phyloP scores from a whole-genome alignment of 2,797 vertebrate genomes.

The Orestias chungarensis region DNA sequence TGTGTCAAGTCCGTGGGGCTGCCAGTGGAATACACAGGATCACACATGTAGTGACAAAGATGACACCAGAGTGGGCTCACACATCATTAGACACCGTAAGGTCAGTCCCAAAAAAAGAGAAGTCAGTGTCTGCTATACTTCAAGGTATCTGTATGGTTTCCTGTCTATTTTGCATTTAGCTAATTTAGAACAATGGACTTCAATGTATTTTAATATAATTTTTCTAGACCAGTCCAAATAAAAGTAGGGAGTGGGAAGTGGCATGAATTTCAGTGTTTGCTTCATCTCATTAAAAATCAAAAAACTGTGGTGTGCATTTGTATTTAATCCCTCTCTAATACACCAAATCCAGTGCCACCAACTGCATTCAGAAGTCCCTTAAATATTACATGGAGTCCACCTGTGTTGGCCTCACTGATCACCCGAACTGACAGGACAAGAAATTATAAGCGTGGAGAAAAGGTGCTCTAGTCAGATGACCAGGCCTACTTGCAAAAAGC shows the following conservation, averaged over 20 bases:
- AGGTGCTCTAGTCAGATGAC: neutral
- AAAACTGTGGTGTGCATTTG: neutral
- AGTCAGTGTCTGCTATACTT: neutral
- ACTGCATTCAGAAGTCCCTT: neutral
- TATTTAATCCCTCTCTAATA: neutral
- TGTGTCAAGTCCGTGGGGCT: constrained; percentile 90
- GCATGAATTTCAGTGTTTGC: neutral
- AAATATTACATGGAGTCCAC: neutral
- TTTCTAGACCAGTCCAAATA: neutral
- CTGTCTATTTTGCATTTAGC: neutral
- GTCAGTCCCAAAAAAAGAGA: constrained; percentile 66
- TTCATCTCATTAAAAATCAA: neutral
- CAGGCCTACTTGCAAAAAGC: neutral
- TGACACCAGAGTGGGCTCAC: constrained; percentile 58
- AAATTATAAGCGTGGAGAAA: neutral
- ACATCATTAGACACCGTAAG: constrained; percentile 87
- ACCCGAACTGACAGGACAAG: neutral
- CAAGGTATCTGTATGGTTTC: neutral
- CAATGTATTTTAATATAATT: neutral
- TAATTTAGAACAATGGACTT: neutral
- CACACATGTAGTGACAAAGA: constrained; percentile 82
- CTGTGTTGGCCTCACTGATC: neutral
- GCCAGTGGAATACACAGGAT: constrained; percentile 88
- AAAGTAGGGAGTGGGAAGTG: neutral
- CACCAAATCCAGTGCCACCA: neutral